phyloP scores from a whole-genome alignment of 1,140 invertebrate species.

The Heliconius hermathena region DNA sequence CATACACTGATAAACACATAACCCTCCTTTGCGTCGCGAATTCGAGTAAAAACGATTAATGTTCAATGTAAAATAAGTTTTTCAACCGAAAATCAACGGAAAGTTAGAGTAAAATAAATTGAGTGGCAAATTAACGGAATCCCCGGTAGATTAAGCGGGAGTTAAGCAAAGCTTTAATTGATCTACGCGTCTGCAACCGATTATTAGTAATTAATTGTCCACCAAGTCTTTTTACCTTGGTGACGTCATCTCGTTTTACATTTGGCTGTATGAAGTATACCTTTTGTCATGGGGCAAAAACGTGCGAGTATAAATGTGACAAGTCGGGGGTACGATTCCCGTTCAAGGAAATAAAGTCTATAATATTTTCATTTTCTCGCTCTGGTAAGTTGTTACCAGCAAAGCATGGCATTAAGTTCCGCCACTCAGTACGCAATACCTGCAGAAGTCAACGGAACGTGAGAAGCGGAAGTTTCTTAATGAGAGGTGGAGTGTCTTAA shows the following conservation, averaged over 20 bases:
- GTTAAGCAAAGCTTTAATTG: slow-evolving; percentile 36
- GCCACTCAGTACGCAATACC: no score
- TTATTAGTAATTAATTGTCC: slow-evolving; percentile 38
- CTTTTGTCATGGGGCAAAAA: not conserved
- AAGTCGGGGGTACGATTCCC: not conserved
- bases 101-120: slow-evolving; percentile 31
- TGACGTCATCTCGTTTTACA: not conserved
- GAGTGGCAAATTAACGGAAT: slow-evolving; percentile 36
- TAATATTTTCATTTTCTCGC: not conserved
- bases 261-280: not conserved
- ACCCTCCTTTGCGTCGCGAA: no score
- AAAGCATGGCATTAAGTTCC: no score
- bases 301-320: not conserved
- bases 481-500: no score
- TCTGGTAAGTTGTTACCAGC: no score
- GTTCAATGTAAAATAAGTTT: not conserved
- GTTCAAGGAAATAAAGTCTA: not conserved
- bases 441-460: no score
- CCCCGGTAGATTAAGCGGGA: slow-evolving; percentile 34
- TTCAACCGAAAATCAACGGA: not conserved
- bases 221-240: slow-evolving; percentile 14
- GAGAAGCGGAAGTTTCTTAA: no score
- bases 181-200: slow-evolving; percentile 25
- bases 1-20: no score
- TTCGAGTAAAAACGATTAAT: not conserved